A percentile compares a stretch with the other conserved stretches of the same genome.
Conservation (phyloP, 1,140 invertebrate genomes). For the Lamellibrachia luymesi region DNA sequence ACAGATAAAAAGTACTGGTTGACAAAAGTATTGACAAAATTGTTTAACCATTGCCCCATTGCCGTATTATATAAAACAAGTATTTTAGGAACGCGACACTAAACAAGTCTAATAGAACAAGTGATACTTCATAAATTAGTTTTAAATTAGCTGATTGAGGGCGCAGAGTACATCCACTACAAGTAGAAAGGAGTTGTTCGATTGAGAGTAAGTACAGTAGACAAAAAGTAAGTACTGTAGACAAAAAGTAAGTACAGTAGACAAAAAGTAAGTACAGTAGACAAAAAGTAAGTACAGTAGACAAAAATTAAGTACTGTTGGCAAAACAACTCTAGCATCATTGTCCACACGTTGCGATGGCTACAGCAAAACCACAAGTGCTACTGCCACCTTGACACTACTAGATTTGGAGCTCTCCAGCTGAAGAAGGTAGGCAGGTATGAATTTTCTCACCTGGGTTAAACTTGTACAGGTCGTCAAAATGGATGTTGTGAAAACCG, state of each 20-base stretch:
- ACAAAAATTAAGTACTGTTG: too few species aligned
- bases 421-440: not conserved
- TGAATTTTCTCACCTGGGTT: constrained; percentile 56
- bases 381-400: not conserved
- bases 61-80: not conserved
- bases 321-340: not conserved
- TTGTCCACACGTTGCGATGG: not conserved
- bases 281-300: too few species aligned
- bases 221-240: too few species aligned
- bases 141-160: not conserved
- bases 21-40: not conserved
- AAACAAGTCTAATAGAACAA: not conserved
- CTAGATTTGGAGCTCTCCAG: not conserved
- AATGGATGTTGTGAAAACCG: constrained; percentile 72
- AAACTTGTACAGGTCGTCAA: constrained; percentile 77
- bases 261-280: too few species aligned
- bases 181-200: not conserved
- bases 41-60: not conserved
- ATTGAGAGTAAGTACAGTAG: not conserved
- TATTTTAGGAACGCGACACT: not conserved
- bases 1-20: not conserved
- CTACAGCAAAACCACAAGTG: not conserved
- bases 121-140: not conserved
- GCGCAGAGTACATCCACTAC: not conserved
- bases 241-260: too few species aligned